Conservation (phyloP, 2,113 vertebrate species). For the Lagopus leucura region DNA sequence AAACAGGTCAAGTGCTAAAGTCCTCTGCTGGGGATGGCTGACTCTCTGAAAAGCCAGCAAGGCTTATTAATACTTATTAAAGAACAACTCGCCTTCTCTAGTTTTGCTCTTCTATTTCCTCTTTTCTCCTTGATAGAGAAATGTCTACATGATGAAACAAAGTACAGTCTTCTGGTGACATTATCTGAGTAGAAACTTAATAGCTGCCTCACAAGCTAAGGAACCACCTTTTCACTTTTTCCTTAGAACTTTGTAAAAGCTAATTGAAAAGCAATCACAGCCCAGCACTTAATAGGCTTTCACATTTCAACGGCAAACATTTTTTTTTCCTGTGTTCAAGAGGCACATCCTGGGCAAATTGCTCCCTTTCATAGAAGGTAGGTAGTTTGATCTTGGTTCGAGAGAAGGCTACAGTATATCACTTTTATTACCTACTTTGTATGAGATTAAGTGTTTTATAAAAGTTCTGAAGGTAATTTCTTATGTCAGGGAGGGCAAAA, state of each 20-base stretch:
- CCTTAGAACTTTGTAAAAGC: neutral
- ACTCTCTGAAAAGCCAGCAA: neutral
- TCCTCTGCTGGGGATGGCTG: neutral
- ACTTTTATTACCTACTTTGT: conserved; percentile 28
- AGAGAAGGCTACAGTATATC: neutral
- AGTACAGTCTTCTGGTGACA: neutral
- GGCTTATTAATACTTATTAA: neutral
- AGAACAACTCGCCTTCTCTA: neutral
- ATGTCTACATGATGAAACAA: neutral
- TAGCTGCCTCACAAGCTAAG: neutral
- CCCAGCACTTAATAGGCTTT: conserved; percentile 11
- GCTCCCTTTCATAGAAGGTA: neutral
- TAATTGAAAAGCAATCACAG: conserved; percentile 50
- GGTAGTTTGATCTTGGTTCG: conserved; percentile 13
- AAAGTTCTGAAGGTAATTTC: conserved; percentile 54
- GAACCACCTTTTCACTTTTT: neutral
- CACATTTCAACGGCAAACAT: conserved; percentile 1
- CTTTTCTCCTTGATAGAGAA: conserved; percentile 14
- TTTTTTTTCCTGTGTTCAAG: neutral
- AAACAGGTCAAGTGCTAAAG: neutral
- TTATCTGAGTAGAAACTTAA: neutral
- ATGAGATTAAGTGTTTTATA: conserved; percentile 40
- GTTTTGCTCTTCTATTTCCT: neutral
- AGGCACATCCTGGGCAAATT: neutral
- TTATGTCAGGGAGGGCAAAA: conserved; percentile 1